These are phyloP conservation scores for Musca domestica DNA, from an alignment of 1,140 invertebrate species.

Conservation along the genomic window DNA sequence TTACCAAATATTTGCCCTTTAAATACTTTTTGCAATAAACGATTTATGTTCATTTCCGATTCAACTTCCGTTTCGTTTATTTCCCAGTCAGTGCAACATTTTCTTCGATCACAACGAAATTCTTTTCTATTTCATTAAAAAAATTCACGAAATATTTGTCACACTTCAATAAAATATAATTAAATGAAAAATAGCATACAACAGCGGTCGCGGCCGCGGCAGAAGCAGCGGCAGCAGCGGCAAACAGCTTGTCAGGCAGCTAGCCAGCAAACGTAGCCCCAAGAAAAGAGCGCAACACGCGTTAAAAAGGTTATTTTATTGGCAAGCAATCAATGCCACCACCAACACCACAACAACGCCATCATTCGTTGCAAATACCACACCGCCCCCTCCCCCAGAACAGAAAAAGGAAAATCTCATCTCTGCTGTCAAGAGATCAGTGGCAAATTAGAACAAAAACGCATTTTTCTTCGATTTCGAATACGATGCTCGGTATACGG, in stretches of 20 bases:
- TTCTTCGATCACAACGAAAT: too few species aligned
- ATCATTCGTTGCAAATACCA: not conserved
- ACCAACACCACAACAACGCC: not conserved
- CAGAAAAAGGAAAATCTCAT: not conserved
- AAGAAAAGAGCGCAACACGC: constrained; percentile 1
- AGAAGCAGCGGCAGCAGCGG: too few species aligned
- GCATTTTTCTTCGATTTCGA: too few species aligned
- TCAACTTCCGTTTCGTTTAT: too few species aligned
- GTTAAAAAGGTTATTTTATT: constrained; percentile 24
- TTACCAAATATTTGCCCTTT: too few species aligned
- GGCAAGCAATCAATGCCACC: constrained; percentile 22
- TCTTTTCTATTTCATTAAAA: not conserved
- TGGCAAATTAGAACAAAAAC: not conserved
- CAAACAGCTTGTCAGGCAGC: not conserved
- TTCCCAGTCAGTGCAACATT: too few species aligned
- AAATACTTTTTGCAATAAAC: too few species aligned
- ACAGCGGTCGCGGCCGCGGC: too few species aligned
- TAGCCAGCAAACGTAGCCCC: not conserved
- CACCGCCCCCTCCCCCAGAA: too few species aligned
- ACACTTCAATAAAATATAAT: constrained; percentile 22
- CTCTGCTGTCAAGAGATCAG: not conserved
- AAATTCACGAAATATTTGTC: constrained; percentile 18
- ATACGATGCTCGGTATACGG: too few species aligned
- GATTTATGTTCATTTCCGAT: too few species aligned
- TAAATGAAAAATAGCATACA: constrained; percentile 11